Base-by-base conservation (phyloP, 1,140 invertebrate genomes). In the Achroia grisella region DNA sequence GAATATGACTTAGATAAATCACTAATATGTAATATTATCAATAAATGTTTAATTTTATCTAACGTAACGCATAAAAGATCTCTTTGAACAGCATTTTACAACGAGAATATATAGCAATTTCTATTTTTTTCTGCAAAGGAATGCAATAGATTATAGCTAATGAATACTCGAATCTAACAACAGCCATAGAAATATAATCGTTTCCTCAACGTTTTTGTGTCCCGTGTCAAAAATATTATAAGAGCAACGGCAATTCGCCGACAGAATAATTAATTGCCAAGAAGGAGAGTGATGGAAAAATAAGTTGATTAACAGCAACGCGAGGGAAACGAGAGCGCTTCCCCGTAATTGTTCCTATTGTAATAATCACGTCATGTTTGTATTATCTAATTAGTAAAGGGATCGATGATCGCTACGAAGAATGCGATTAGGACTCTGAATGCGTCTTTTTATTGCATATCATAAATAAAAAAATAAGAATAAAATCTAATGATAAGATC, bases 261-360 rank as follows among this genome's bases (percentile, higher is more conserved):
- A 27, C 42, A 33, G 27, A 11, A 23, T 23, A 33, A 44, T 44
- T 29, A 35, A 35, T 44, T 44, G 10, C 42, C 32, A n/a, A 15
- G 33, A 28, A 23, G 11, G 33, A 44, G 32, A 35, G 32, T 36
- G 33, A 44, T 35, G 33, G 39, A 27, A 47, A 46, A 52, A 54
- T 40, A 54, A 44, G 35, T 35, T 44, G 31, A 44, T 35, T 44
- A 34, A 35, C 32, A 35, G 28, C 28, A 44, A 35, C 42, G 14
- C 13, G 30, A 35, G 8, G 32, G 11, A 44, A 23, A 44, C 9
- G 27, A 11, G 17, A 44, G 27, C 27, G 45, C 17, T 23, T 23
- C 17, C 2, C 2, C 17, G 17, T 23, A 23, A 23, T 23, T 23
- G 6, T 23, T 23, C 2, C 17, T n/a, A 23, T 23, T 6, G 17